Percentiles rank a stretch among this genome's conserved stretches.
phyloP scores from a whole-genome alignment of 1,140 invertebrate genomes.

The Drosophila dunni region DNA sequence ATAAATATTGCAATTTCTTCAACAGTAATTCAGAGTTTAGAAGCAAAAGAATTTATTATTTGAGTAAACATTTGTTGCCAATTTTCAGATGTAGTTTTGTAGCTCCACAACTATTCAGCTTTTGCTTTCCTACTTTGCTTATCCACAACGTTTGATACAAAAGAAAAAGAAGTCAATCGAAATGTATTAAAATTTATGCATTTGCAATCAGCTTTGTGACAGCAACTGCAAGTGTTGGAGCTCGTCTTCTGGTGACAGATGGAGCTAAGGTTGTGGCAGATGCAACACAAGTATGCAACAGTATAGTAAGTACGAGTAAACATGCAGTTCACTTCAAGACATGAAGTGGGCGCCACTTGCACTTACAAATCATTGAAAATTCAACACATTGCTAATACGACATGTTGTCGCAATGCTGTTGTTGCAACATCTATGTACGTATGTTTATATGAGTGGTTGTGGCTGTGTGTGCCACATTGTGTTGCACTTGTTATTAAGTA shows the following conservation, averaged over 20 bases:
- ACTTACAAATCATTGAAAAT: constrained; percentile 82
- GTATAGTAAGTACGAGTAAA: constrained; percentile 14
- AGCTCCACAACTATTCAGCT: neutral
- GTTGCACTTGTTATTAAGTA: constrained; percentile 81
- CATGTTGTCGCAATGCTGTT: constrained; percentile 65
- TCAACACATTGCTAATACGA: constrained; percentile 80
- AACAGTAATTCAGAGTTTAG: too few species aligned
- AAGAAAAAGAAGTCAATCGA: constrained; percentile 65
- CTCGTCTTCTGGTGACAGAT: neutral
- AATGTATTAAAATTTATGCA: constrained; percentile 63
- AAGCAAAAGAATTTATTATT: neutral
- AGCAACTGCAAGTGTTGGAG: constrained; percentile 28
- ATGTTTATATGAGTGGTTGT: neutral
- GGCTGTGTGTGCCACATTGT: constrained; percentile 58
- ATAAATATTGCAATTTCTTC: too few species aligned
- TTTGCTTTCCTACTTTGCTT: neutral
- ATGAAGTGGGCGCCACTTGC: constrained; percentile 57
- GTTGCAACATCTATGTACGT: constrained; percentile 14
- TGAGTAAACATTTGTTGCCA: neutral
- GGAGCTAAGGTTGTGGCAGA: constrained; percentile 8
- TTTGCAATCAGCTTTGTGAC: constrained; percentile 49
- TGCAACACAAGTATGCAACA: constrained; percentile 20
- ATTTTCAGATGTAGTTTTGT: neutral
- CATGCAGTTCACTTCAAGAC: constrained; percentile 25
- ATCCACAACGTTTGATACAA: constrained; percentile 40